These are phyloP conservation scores for Mormyrus lacerda DNA, from an alignment of 2,113 vertebrate genomes.

Conservation along the genomic window DNA sequence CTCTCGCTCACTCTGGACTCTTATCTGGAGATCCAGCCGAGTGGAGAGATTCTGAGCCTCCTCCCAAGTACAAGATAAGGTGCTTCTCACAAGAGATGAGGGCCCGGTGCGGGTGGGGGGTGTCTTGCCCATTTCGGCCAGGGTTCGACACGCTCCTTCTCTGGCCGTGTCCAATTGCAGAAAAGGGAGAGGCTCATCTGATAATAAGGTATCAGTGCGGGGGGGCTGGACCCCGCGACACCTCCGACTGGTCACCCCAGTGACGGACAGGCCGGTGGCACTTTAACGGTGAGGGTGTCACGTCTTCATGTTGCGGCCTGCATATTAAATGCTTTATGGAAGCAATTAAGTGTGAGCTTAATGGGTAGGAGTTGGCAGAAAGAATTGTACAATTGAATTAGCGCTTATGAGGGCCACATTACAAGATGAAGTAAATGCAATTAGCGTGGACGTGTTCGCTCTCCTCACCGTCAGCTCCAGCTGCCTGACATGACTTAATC, in stretches of 20 bases:
- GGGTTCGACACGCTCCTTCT: constrained; percentile 49
- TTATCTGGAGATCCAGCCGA: constrained; percentile 80
- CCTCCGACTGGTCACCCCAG: constrained; percentile 56
- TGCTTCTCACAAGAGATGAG: constrained; percentile 65
- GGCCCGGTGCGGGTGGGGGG: constrained; percentile 48
- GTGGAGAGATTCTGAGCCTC: constrained; percentile 67
- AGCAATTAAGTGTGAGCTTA: constrained; percentile 96
- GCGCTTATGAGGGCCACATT: constrained; percentile 85
- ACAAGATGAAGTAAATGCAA: constrained; percentile 96
- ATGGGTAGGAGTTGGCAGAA: constrained; percentile 90
- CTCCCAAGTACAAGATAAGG: constrained; percentile 78
- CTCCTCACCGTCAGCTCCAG: constrained; percentile 65
- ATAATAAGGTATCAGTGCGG: constrained; percentile 81
- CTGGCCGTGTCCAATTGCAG: constrained; percentile 61
- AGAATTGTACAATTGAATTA: constrained; percentile 90
- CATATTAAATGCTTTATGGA: constrained; percentile 98
- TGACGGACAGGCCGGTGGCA: constrained; percentile 79
- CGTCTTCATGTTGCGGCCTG: constrained; percentile 75
- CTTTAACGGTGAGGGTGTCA: constrained; percentile 63
- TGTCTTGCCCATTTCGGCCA: neutral
- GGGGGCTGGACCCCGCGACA: constrained; percentile 60
- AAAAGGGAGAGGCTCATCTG: constrained; percentile 71
- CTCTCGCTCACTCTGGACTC: constrained; percentile 45
- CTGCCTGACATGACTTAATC: constrained; percentile 89
- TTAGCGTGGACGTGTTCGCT: constrained; percentile 76